These are phyloP conservation scores for Odontothrips loti DNA, from an alignment of 2,888 invertebrate species.

Conservation along the genomic window DNA sequence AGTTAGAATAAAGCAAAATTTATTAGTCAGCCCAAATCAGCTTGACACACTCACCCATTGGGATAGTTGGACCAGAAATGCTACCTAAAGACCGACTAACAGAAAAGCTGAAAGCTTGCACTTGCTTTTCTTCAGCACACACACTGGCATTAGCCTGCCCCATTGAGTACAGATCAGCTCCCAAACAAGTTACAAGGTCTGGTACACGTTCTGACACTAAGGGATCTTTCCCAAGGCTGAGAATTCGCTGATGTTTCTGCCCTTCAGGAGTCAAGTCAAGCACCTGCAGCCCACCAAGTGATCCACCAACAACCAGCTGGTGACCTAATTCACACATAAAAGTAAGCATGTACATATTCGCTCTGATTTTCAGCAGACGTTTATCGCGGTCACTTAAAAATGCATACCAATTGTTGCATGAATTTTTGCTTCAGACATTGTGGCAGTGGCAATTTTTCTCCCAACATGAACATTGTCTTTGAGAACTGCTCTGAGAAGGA, in stretches of 20 bases:
- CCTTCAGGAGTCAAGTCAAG: constrained; percentile 83
- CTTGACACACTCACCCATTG: neutral
- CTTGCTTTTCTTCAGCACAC: constrained; percentile 46
- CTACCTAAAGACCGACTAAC: constrained; percentile 43
- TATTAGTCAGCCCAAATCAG: neutral
- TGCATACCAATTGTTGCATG: constrained; percentile 68
- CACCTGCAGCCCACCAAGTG: constrained; percentile 86
- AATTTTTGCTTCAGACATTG: constrained; percentile 84
- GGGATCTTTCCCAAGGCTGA: constrained; percentile 77
- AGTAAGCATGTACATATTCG: neutral
- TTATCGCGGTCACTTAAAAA: too few relatives aligned
- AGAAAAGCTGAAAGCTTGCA: constrained; percentile 55
- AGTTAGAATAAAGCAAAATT: neutral
- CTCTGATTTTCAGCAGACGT: too few relatives aligned
- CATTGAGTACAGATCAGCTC: constrained; percentile 47
- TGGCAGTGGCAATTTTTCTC: constrained; percentile 89
- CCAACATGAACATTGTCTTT: constrained; percentile 68
- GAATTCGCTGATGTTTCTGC: constrained; percentile 75
- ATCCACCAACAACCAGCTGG: constrained; percentile 69
- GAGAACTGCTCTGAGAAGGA: constrained; percentile 75
- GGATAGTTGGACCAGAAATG: constrained; percentile 41
- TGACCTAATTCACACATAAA: constrained; percentile 46
- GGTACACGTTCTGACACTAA: constrained; percentile 48
- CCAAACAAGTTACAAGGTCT: constrained; percentile 43
- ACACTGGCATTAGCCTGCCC: constrained; percentile 42